Conservation (phyloP, 1,140 invertebrate species). For the Pectinophora gossypiella region DNA sequence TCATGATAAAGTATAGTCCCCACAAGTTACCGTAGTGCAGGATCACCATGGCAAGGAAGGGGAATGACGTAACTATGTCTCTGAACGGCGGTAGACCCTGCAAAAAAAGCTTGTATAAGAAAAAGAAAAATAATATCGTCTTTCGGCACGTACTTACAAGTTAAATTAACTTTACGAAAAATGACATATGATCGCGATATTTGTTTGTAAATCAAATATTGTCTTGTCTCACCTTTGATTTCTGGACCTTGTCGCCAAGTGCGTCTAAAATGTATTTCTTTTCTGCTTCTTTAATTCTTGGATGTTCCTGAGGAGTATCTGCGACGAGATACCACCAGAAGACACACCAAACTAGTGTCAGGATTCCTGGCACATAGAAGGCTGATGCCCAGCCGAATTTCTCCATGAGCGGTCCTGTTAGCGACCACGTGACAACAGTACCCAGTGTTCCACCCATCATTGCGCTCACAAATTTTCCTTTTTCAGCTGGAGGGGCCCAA, state of each 20-base stretch:
- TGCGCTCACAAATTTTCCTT: constrained; percentile 85
- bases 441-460: constrained; percentile 86
- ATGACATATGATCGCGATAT: too few species aligned
- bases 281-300: constrained; percentile 85
- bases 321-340: constrained; percentile 82
- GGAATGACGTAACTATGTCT: constrained; percentile 78
- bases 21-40: constrained; percentile 87
- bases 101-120: constrained; percentile 30
- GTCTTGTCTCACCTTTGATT: constrained; percentile 55
- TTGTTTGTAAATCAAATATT: too few species aligned
- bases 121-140: too few species aligned
- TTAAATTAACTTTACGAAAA: too few species aligned
- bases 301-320: constrained; percentile 85
- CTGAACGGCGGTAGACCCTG: constrained; percentile 77
- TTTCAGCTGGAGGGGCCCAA: constrained; percentile 86
- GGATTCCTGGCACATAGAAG: constrained; percentile 81
- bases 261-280: constrained; percentile 67
- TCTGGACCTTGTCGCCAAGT: constrained; percentile 58
- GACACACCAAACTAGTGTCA: constrained; percentile 78
- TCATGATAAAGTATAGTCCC: constrained; percentile 89
- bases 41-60: constrained; percentile 80
- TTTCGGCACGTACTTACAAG: too few species aligned
- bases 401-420: constrained; percentile 80
- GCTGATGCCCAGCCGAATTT: constrained; percentile 83
- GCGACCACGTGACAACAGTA: constrained; percentile 83